Conservation (phyloP, 1,140 invertebrate species). For the Leucophenga varia region DNA sequence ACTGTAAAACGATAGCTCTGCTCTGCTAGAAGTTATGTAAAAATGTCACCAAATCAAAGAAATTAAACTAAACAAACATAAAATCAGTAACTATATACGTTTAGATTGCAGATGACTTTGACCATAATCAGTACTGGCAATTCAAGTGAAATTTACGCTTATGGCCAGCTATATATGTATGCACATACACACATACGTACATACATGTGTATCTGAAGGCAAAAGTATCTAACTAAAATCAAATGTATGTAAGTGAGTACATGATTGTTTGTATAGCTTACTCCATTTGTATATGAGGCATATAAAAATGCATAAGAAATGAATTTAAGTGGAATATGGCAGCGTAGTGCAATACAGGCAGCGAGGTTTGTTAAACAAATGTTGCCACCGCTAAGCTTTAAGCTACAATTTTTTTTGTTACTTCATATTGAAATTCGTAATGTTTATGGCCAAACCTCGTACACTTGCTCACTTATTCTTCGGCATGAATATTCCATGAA, state of each 20-base stretch:
- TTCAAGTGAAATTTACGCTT: slow-evolving; percentile 41
- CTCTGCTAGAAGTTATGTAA: too few species aligned
- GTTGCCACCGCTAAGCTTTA: too few species aligned
- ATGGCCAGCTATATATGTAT: too few species aligned
- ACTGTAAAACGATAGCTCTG: too few species aligned
- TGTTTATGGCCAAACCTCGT: slow-evolving; percentile 27
- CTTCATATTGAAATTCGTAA: too few species aligned
- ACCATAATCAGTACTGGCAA: slow-evolving; percentile 50
- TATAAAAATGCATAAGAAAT: slow-evolving; percentile 55
- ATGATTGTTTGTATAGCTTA: too few species aligned
- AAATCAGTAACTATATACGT: slow-evolving; percentile 3
- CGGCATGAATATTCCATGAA: slow-evolving; percentile 52
- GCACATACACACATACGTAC: slow-evolving; percentile 7
- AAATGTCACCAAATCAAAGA: slow-evolving; percentile 52
- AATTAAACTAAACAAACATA: slow-evolving; percentile 17
- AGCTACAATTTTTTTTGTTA: too few species aligned
- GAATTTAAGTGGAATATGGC: slow-evolving; percentile 25
- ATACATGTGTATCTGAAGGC: too few species aligned
- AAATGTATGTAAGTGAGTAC: too few species aligned
- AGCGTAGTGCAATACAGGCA: background rate
- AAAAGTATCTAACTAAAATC: too few species aligned
- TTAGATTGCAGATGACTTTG: background rate
- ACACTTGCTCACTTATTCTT: slow-evolving; percentile 38
- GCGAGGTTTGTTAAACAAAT: too few species aligned
- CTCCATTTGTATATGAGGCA: slow-evolving; percentile 51